These are phyloP conservation scores for Macrobrachium nipponense DNA, from an alignment of 1,140 invertebrate genomes.

Conservation along the genomic window DNA sequence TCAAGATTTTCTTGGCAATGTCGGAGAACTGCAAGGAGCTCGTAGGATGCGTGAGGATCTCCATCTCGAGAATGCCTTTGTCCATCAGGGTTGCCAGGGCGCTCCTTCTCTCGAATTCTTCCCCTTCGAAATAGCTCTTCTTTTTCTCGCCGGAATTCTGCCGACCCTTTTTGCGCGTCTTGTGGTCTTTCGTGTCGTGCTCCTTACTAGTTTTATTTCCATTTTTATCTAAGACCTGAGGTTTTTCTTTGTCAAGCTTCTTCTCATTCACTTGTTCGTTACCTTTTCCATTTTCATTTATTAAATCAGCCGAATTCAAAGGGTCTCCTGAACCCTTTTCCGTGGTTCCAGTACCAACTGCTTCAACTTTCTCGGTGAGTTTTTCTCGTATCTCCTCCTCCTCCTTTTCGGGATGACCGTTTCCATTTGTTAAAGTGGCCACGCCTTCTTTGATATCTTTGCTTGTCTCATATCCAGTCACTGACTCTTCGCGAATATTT, in stretches of 20 bases:
- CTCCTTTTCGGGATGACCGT: too few relatives aligned
- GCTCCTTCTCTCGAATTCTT: not conserved
- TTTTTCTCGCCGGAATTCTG: not conserved
- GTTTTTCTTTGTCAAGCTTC: not conserved
- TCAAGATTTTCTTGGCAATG: conserved; percentile 52
- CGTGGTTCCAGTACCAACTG: too few relatives aligned
- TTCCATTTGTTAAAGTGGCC: too few relatives aligned
- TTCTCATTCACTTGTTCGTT: not conserved
- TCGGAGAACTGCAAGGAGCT: conserved; percentile 40
- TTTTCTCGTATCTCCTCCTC: not conserved
- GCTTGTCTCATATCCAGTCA: not conserved
- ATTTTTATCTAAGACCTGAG: not conserved
- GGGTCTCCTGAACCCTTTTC: too few relatives aligned
- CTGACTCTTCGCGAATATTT: not conserved
- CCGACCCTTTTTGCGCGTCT: not conserved
- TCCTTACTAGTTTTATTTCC: not conserved
- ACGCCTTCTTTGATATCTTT: too few relatives aligned
- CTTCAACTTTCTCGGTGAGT: not conserved
- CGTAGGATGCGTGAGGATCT: not conserved
- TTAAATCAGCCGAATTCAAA: too few relatives aligned
- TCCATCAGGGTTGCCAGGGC: not conserved
- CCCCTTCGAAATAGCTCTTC: not conserved
- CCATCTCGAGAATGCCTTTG: not conserved
- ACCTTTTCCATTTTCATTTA: not conserved
- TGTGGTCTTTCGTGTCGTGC: not conserved